Conservation (phyloP, 2,888 invertebrate species). For the Sinelater perroti region DNA sequence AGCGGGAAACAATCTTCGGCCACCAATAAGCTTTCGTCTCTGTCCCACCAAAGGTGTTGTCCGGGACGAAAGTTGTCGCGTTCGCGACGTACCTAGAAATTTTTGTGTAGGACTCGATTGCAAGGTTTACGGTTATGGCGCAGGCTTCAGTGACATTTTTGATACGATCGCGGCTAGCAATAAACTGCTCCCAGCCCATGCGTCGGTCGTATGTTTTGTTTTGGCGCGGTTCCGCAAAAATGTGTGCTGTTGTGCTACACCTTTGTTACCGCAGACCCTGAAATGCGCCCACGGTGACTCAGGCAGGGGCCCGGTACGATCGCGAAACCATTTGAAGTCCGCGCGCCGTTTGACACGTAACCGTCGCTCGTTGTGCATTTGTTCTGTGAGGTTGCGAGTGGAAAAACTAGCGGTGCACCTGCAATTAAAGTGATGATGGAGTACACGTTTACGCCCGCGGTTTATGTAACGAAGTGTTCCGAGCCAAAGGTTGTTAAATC, state of each 20-base stretch:
- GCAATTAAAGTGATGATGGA: too few species aligned
- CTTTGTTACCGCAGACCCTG: slow-evolving; percentile 17
- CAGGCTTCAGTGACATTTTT: slow-evolving; percentile 25
- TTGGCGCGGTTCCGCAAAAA: slow-evolving; percentile 1
- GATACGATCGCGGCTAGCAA: slow-evolving; percentile 22
- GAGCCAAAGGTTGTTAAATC: too few species aligned
- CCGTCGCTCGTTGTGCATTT: background rate
- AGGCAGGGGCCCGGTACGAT: slow-evolving; percentile 8
- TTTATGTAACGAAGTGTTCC: too few species aligned
- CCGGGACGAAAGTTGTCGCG: slow-evolving; percentile 1
- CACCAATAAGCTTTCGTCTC: slow-evolving; percentile 5
- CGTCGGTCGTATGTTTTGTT: slow-evolving; percentile 11
- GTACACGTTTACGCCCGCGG: too few species aligned
- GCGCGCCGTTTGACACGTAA: slow-evolving; percentile 7
- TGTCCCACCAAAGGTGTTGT: slow-evolving; percentile 10
- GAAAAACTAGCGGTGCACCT: too few species aligned
- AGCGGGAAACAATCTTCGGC: slow-evolving; percentile 14
- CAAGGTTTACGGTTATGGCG: slow-evolving; percentile 29
- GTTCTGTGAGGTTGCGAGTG: too few species aligned
- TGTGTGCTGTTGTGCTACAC: slow-evolving; percentile 5
- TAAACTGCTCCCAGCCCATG: slow-evolving; percentile 4
- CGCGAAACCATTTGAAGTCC: slow-evolving; percentile 10
- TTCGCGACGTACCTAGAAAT: slow-evolving; percentile 10
- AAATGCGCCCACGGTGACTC: slow-evolving; percentile 14
- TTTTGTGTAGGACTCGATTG: slow-evolving; percentile 27